A percentile compares a stretch with the other conserved stretches of the same genome.
Conservation (phyloP, 2,797 vertebrate genomes). For the Nannoperca australis region DNA sequence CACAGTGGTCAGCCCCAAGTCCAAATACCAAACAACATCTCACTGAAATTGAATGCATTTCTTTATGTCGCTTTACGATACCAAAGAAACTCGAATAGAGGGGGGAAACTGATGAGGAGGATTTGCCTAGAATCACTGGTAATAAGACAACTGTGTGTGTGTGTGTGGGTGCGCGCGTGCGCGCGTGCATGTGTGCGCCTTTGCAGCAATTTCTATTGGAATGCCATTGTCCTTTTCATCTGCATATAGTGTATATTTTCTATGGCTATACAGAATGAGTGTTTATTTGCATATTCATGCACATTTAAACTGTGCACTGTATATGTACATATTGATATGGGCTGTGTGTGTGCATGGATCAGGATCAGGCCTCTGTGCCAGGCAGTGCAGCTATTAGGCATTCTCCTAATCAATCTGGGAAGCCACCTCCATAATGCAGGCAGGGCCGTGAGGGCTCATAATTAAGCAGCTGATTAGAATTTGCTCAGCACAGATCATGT, state of each 20-base stretch:
- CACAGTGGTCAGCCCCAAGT: conserved; percentile 37
- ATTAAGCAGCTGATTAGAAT: conserved; percentile 83
- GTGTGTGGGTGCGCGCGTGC: neutral
- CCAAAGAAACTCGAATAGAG: conserved; percentile 31
- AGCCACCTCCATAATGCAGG: conserved; percentile 58
- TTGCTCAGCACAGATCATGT: conserved; percentile 73
- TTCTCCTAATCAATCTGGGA: conserved; percentile 73
- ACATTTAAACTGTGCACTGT: conserved; percentile 13
- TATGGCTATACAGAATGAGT: conserved; percentile 3
- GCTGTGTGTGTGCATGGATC: conserved; percentile 2
- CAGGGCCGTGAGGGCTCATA: conserved; percentile 73
- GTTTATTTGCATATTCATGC: conserved; percentile 38
- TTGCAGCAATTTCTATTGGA: neutral
- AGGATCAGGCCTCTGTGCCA: conserved; percentile 28
- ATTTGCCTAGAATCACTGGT: conserved; percentile 28
- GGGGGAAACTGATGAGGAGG: conserved; percentile 17
- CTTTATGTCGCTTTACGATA: conserved; percentile 45
- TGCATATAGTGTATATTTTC: neutral
- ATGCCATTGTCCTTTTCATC: neutral
- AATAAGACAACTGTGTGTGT: conserved; percentile 21
- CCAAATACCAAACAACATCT: conserved; percentile 59
- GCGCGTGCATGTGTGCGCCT: neutral
- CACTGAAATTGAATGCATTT: conserved; percentile 67
- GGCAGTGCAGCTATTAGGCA: conserved; percentile 62
- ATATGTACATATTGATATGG: conserved; percentile 34